Percentiles rank a stretch among this genome's conserved stretches.
Evolutionary conservation across 2,888 invertebrate genomes (phyloP).

Genomic region (Drosophila koepferae): DNA sequence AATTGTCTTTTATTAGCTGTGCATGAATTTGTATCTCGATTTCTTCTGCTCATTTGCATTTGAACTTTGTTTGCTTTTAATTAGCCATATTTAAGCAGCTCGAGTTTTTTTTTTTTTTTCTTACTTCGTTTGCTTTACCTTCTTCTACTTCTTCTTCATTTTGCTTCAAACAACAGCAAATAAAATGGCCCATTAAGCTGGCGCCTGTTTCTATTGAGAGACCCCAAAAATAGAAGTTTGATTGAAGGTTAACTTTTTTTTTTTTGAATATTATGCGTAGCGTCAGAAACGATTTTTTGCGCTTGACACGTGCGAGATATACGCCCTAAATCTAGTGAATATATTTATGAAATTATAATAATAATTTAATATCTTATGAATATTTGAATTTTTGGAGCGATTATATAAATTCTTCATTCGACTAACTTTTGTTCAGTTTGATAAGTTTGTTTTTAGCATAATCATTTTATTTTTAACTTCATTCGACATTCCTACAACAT

Average conservation of each 20-base stretch:
- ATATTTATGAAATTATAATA: neutral
- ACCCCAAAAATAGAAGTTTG: conserved; percentile 33
- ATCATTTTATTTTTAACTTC: neutral
- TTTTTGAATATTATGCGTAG: conserved; percentile 1
- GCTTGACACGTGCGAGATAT: conserved; percentile 14
- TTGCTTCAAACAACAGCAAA: conserved; percentile 19
- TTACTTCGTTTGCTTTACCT: neutral
- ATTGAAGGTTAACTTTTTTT: conserved; percentile 15
- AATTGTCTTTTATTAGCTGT: conserved; percentile 46
- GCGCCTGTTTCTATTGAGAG: conserved; percentile 40
- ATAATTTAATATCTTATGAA: conserved; percentile 6
- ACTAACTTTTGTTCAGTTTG: neutral
- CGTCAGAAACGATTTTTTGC: neutral
- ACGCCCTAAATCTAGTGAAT: neutral
- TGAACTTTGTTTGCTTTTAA: conserved; percentile 57
- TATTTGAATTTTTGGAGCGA: neutral
- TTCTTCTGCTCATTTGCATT: conserved; percentile 54
- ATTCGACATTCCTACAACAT: neutral
- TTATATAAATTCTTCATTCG: neutral
- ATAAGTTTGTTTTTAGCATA: neutral
- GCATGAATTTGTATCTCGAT: conserved; percentile 24
- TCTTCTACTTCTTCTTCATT: neutral
- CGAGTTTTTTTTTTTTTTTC: conserved; percentile 3
- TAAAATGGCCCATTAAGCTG: conserved; percentile 31
- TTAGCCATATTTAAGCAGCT: conserved; percentile 47